Percentiles rank a stretch among this genome's conserved stretches.
phyloP scores from a whole-genome alignment of 1,140 invertebrate species.

The Musca domestica region DNA sequence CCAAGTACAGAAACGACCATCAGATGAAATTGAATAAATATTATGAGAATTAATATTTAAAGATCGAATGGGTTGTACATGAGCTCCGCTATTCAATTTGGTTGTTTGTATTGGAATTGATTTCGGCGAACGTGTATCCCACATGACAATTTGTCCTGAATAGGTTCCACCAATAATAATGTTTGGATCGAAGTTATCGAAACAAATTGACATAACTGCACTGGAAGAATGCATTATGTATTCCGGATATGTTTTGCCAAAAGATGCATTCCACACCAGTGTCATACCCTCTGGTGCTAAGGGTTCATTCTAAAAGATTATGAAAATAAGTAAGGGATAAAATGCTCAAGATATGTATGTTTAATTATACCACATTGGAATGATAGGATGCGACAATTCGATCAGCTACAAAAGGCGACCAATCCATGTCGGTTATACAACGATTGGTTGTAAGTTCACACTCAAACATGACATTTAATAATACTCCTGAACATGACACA shows the following conservation, averaged over 20 bases:
- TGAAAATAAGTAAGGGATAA: not conserved
- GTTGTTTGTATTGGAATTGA: constrained; percentile 96
- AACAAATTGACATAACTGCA: constrained; percentile 91
- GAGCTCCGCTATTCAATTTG: constrained; percentile 87
- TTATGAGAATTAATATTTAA: constrained; percentile 96
- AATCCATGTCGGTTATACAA: constrained; percentile 92
- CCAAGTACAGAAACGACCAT: constrained; percentile 97
- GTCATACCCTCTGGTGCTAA: constrained; percentile 98
- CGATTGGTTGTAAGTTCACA: constrained; percentile 97
- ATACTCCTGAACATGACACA: constrained; percentile 81
- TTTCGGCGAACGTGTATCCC: constrained; percentile 98
- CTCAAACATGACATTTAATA: constrained; percentile 83
- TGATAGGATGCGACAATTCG: constrained; percentile 91
- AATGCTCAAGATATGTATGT: not conserved
- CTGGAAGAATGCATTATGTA: constrained; percentile 98
- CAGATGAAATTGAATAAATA: constrained; percentile 94
- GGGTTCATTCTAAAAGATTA: constrained; percentile 68
- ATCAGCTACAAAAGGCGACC: constrained; percentile 94
- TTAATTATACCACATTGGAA: constrained; percentile 69
- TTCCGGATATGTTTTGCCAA: constrained; percentile 95
- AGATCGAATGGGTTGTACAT: constrained; percentile 98
- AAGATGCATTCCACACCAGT: constrained; percentile 97
- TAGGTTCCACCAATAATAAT: constrained; percentile 96
- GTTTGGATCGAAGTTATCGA: constrained; percentile 97
- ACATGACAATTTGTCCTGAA: constrained; percentile 97